These are phyloP conservation scores for human (Homo sapiens) DNA, from an alignment of 2,113 vertebrate species.

Conservation along the genomic window GRCh38 chr14:51284501-51285000, in stretches of 20 bases:
- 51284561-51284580: background rate
- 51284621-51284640: background rate
- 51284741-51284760: background rate
- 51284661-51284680: background rate
- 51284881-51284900: background rate
- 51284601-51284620: background rate
- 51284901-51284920: background rate
- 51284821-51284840: conserved; percentile 15
- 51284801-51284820: conserved; percentile 9
- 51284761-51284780: background rate
- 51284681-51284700: background rate
- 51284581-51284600: background rate
- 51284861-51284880: background rate
- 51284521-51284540: background rate
- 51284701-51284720: conserved; percentile 6
- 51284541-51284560: background rate
- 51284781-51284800: background rate
- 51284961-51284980: background rate
- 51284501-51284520: background rate
- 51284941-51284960: background rate
- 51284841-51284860: background rate
- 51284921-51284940: background rate
- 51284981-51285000: background rate
- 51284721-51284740: background rate
- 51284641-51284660: background rate